These are phyloP conservation scores for Trachelus iudaicus DNA, from an alignment of 2,888 invertebrate species.

Conservation along the genomic window DNA sequence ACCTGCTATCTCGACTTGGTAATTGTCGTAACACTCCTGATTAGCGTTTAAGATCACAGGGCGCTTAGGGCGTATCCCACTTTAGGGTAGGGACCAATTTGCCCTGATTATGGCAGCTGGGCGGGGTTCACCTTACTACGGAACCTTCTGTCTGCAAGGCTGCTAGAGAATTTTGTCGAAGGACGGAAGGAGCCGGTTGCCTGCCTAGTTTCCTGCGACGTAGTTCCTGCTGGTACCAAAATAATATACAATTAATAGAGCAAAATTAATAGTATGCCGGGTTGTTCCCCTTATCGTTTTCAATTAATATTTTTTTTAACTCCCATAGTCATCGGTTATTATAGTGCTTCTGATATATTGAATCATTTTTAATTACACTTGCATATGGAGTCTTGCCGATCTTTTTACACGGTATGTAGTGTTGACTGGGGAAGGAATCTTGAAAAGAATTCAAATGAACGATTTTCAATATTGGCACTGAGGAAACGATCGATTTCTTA, in stretches of 20 bases:
- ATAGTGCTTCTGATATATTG: not conserved
- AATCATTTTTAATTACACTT: not conserved
- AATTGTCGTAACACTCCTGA: conserved; percentile 41
- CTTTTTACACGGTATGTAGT: not conserved
- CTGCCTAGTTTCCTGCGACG: too few species aligned
- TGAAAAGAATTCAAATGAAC: too few species aligned
- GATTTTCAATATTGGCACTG: not conserved
- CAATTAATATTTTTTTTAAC: not conserved
- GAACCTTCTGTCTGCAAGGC: not conserved
- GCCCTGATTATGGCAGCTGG: conserved; percentile 46
- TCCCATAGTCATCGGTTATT: not conserved
- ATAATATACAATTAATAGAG: not conserved
- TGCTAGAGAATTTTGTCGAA: not conserved
- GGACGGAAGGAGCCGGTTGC: not conserved
- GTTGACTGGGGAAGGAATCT: not conserved
- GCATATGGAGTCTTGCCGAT: not conserved
- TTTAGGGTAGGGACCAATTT: conserved; percentile 40
- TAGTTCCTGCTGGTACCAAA: not conserved
- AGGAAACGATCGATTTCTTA: not conserved
- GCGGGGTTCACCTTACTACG: not conserved
- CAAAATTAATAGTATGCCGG: not conserved
- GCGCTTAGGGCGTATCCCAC: conserved; percentile 35
- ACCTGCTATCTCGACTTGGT: conserved; percentile 35
- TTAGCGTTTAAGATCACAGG: conserved; percentile 51
- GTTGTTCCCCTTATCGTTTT: not conserved